phyloP scores from a whole-genome alignment of 2,888 invertebrate species.

The Bhutanitis thaidina region DNA sequence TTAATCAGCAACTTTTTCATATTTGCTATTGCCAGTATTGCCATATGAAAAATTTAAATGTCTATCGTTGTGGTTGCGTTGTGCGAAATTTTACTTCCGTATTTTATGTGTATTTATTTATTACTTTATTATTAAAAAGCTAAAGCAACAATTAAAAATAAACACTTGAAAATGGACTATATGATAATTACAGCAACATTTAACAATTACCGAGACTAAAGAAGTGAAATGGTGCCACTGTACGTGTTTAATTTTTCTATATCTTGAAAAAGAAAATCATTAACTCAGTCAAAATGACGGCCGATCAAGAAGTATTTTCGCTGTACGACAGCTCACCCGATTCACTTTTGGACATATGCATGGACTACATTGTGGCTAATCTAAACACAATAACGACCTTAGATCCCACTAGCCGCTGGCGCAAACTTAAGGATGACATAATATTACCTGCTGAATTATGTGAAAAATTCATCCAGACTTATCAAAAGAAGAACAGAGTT shows the following conservation, averaged over 20 bases:
- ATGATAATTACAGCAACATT: slow-evolving; percentile 9
- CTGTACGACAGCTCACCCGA: slow-evolving; percentile 74
- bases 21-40: neutral
- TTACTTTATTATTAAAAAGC: slow-evolving; percentile 12
- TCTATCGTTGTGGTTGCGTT: slow-evolving; percentile 30
- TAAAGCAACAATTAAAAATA: slow-evolving; percentile 1
- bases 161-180: slow-evolving; percentile 14
- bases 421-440: slow-evolving; percentile 79
- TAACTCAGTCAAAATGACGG: slow-evolving; percentile 43
- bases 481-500: slow-evolving; percentile 76
- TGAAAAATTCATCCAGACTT: slow-evolving; percentile 82
- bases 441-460: slow-evolving; percentile 86
- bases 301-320: slow-evolving; percentile 41
- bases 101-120: slow-evolving; percentile 20
- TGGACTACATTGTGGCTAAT: slow-evolving; percentile 81
- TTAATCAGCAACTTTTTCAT: too few relatives aligned
- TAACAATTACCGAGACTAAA: neutral
- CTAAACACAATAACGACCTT: slow-evolving; percentile 80
- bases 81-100: slow-evolving; percentile 27
- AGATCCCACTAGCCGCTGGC: slow-evolving; percentile 64
- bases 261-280: slow-evolving; percentile 29
- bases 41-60: slow-evolving; percentile 3
- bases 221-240: slow-evolving; percentile 34
- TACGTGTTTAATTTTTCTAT: slow-evolving; percentile 33
- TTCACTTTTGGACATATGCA: slow-evolving; percentile 81